phyloP scores from a whole-genome alignment of 2,113 vertebrate species.

The Haliaeetus leucogaster region DNA sequence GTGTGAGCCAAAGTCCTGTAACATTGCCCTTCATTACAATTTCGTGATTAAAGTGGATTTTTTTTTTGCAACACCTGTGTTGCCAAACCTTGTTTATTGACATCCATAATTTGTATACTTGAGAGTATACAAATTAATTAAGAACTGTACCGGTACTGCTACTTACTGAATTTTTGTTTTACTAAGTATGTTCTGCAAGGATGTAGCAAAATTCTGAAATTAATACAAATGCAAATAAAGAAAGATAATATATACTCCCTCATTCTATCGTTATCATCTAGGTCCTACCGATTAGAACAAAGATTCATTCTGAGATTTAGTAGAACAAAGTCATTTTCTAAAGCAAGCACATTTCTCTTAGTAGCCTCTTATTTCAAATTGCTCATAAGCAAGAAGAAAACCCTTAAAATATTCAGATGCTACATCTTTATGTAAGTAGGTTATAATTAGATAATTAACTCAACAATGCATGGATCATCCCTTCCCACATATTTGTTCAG shows the following conservation, averaged over 20 bases:
- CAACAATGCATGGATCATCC: background rate
- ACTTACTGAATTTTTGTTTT: background rate
- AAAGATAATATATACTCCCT: background rate
- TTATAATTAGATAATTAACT: background rate
- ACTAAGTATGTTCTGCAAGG: background rate
- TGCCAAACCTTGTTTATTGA: background rate
- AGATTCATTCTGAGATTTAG: background rate
- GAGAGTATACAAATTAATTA: background rate
- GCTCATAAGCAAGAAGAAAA: background rate
- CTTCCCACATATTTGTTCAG: background rate
- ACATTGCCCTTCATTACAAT: background rate
- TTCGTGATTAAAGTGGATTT: background rate
- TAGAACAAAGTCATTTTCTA: background rate
- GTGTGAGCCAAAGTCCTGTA: background rate
- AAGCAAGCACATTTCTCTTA: background rate
- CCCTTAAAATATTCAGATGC: background rate
- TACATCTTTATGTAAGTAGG: background rate
- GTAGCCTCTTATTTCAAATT: background rate
- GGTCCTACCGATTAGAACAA: background rate
- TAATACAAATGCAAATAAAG: background rate
- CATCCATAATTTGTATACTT: background rate
- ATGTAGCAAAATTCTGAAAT: background rate
- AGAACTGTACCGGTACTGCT: background rate
- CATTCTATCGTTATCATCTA: background rate
- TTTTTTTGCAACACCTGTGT: background rate